Evolutionary conservation across 2,888 invertebrate genomes (phyloP), one percentile per base, ranked within the genome.

Genomic region (Phengaris arion): DNA sequence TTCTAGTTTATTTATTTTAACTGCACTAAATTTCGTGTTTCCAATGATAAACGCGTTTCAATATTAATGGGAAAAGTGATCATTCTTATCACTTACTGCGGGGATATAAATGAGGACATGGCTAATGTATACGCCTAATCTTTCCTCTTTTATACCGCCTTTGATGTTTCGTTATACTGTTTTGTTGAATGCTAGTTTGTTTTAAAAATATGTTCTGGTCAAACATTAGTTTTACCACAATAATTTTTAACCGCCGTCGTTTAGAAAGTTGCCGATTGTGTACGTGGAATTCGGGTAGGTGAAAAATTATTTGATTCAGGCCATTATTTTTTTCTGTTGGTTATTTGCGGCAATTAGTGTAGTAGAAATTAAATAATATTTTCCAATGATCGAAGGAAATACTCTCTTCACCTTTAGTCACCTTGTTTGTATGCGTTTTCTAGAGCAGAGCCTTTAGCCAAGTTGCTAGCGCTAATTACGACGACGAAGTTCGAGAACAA

Each of bases 21-120:
- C 70, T 52, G 22, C 52, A 72, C 72, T 52, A 54, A 72, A 54
- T 72, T 72, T 72, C 54, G 35, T 22, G 72, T 72, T 72, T 35
- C 12, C 51, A 72, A 72, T 72, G 72, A 72, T 72, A 72, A 72
- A 72, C 54, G 52, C 54, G 35, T 35, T 72, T 72, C 72, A 15
- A 54, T 52, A 54, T 72, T 52, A 72, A 72, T 72, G 72, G 72
- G 72, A 72, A 51, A 72, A 72, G 72, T 72, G 72, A 54, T 72
- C 52, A 52, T 54, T 51, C 72, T 72, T 72, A 72, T 72, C 72
- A 72, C 72, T 72, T 72, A 72, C 22, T 52, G 51, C 35, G 64
- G 64, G 12, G 35, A 64, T 64, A 64, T 64, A 64, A 64, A 64
- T 64, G 64, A 64, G 64, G 35, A 64, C 64, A 64, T 13, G 35